A percentile compares a stretch with the other conserved stretches of the same genome.
Evolutionary conservation across 2,797 vertebrate species (phyloP).

Genomic region (Valencia hispanica): DNA sequence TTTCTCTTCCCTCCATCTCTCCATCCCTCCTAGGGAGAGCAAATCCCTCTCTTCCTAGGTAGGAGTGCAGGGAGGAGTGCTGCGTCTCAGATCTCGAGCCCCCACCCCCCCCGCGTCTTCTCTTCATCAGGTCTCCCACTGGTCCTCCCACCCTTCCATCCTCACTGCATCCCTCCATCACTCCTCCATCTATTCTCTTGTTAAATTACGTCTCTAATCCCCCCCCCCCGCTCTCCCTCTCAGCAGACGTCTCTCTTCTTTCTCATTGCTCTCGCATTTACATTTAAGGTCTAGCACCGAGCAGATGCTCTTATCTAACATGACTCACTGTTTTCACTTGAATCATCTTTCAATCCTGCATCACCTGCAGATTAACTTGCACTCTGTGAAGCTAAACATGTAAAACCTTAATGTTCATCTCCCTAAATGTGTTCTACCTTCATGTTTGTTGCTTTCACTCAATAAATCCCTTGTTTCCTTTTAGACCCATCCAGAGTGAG

Average conservation of each 20-base stretch:
- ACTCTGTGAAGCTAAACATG: not conserved
- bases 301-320: slow-evolving; percentile 45
- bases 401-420: not conserved
- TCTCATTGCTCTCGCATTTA: slow-evolving; percentile 51
- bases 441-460: not conserved
- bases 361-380: slow-evolving; percentile 14
- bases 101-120: slow-evolving; percentile 70
- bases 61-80: slow-evolving; percentile 77
- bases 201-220: slow-evolving; percentile 63
- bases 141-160: slow-evolving; percentile 42
- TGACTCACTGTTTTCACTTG: slow-evolving; percentile 28
- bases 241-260: slow-evolving; percentile 41
- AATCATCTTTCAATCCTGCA: slow-evolving; percentile 24
- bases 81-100: slow-evolving; percentile 75
- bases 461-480: not conserved
- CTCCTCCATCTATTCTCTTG: slow-evolving; percentile 55
- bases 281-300: slow-evolving; percentile 47
- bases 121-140: slow-evolving; percentile 74
- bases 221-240: slow-evolving; percentile 15
- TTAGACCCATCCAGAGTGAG: not conserved
- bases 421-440: not conserved
- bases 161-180: slow-evolving; percentile 49
- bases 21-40: slow-evolving; percentile 74
- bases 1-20: slow-evolving; percentile 62
- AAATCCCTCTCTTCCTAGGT: slow-evolving; percentile 82